Evolutionary conservation across 1,140 invertebrate species (phyloP).

Genomic region (Bemisia tabaci): DNA sequence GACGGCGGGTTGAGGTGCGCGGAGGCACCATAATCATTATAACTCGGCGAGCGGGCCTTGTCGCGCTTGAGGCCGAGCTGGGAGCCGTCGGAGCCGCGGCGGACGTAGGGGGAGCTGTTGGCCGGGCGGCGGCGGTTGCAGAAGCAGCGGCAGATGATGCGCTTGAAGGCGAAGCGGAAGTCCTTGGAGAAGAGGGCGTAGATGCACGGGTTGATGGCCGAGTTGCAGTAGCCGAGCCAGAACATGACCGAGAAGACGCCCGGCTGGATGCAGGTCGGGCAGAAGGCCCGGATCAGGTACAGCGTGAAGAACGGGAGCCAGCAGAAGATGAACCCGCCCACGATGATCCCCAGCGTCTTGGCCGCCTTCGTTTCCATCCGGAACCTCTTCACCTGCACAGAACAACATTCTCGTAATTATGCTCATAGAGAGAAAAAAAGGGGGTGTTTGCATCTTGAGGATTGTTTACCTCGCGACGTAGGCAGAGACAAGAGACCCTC

Average conservation of each 20-base stretch:
- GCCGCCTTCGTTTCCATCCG: slow-evolving; percentile 87
- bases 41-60: slow-evolving; percentile 26
- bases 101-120: slow-evolving; percentile 20
- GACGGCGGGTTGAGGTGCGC: slow-evolving; percentile 17
- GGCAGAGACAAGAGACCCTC: too few species aligned
- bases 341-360: slow-evolving; percentile 85
- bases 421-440: too few species aligned
- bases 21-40: slow-evolving; percentile 17
- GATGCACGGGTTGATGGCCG: slow-evolving; percentile 83
- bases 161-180: slow-evolving; percentile 82
- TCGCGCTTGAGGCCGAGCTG: slow-evolving; percentile 30
- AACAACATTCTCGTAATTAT: too few species aligned
- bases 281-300: slow-evolving; percentile 76
- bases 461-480: too few species aligned
- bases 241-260: slow-evolving; percentile 81
- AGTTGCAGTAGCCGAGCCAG: slow-evolving; percentile 95
- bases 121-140: slow-evolving; percentile 31
- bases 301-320: slow-evolving; percentile 93
- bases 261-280: slow-evolving; percentile 58
- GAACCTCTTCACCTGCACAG: slow-evolving; percentile 67
- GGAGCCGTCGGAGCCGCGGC: slow-evolving; percentile 50
- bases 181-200: slow-evolving; percentile 87
- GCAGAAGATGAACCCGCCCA: slow-evolving; percentile 83
- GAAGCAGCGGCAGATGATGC: slow-evolving; percentile 72
- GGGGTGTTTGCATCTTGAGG: too few species aligned